A percentile compares a stretch with the other conserved stretches of the same genome.
phyloP scores from a whole-genome alignment of 2,797 vertebrate species.

The Sphenodon punctatus region DNA sequence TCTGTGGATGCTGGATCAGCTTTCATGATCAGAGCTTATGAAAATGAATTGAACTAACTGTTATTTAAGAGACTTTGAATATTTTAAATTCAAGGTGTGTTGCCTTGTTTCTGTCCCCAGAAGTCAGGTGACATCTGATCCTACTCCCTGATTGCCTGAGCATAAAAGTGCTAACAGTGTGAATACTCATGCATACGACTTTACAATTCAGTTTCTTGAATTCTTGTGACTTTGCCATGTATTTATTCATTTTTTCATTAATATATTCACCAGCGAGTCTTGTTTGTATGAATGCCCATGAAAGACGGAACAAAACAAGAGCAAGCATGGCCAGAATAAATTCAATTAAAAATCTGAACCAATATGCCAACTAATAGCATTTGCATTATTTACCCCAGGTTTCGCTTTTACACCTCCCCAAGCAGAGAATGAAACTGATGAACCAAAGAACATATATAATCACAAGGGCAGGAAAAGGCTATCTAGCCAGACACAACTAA shows the following conservation, averaged over 20 bases:
- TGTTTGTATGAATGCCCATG: conserved; percentile 8
- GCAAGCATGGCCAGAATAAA: conserved; percentile 9
- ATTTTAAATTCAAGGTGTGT: neutral
- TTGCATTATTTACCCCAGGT: neutral
- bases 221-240: neutral
- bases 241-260: neutral
- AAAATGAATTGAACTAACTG: too few species aligned
- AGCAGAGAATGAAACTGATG: too few species aligned
- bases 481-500: too few species aligned
- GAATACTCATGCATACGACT: neutral
- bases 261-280: conserved; percentile 27
- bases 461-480: too few species aligned
- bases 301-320: conserved; percentile 29
- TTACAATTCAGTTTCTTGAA: fast-evolving
- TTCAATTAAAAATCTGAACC: conserved; percentile 24
- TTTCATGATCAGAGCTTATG: too few species aligned
- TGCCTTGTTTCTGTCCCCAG: neutral
- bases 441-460: too few species aligned
- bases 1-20: too few species aligned
- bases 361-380: conserved; percentile 13
- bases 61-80: neutral
- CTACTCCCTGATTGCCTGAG: neutral
- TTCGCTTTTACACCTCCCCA: conserved; percentile 17
- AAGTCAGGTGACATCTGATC: neutral
- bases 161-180: neutral